phyloP scores from a whole-genome alignment of 2,888 invertebrate species.

The Aspidapion aeneum region DNA sequence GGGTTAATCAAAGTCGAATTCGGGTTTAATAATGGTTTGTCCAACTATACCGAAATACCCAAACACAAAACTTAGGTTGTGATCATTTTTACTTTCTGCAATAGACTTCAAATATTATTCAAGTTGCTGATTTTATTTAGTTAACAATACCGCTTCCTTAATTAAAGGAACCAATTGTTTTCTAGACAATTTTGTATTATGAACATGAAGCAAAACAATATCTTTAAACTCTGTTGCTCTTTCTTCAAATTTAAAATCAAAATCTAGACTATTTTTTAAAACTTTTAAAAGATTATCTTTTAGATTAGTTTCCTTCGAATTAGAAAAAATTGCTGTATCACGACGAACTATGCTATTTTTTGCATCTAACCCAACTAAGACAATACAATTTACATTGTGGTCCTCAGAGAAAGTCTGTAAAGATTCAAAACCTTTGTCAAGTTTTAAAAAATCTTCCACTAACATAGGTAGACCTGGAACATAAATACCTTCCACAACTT shows the following conservation, averaged over 20 bases:
- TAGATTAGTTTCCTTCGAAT: constrained; percentile 40
- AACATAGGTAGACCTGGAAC: constrained; percentile 60
- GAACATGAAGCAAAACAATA: constrained; percentile 54
- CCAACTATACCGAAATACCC: constrained; percentile 62
- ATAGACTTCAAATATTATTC: too few species aligned
- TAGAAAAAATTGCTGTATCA: constrained; percentile 52
- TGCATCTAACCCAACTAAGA: constrained; percentile 64
- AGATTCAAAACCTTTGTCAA: constrained; percentile 49
- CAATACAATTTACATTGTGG: constrained; percentile 45
- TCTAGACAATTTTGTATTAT: constrained; percentile 59
- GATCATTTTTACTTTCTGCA: too few species aligned
- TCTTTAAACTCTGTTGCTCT: constrained; percentile 44
- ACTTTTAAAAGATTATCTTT: constrained; percentile 42
- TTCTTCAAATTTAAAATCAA: constrained; percentile 45
- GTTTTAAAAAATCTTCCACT: constrained; percentile 56
- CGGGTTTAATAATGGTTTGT: constrained; percentile 54
- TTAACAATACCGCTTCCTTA: constrained; percentile 43
- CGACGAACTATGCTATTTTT: constrained; percentile 49
- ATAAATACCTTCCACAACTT: constrained; percentile 56
- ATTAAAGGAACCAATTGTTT: constrained; percentile 68
- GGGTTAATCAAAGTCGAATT: constrained; percentile 47
- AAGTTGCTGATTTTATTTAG: too few species aligned
- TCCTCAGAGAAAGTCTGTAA: constrained; percentile 51
- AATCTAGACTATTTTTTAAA: constrained; percentile 36
- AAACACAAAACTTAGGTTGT: too few species aligned